A percentile compares a stretch with the other conserved stretches of the same genome.
Evolutionary conservation across 2,113 vertebrate species (phyloP).

Genomic region (Halcyon senegalensis): DNA sequence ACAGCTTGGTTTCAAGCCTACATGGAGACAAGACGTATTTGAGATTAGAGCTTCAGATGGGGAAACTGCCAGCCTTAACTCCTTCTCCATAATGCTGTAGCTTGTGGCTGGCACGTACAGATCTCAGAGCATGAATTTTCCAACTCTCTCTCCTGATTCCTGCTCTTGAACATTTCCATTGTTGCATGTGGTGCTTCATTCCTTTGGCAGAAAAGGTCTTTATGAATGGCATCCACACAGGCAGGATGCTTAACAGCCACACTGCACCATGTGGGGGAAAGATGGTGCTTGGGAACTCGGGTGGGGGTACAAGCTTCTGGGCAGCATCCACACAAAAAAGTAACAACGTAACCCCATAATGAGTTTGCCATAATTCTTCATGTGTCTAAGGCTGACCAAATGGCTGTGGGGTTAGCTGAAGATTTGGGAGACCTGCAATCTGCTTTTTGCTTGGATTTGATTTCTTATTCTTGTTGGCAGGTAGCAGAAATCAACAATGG

Average conservation of each 20-base stretch:
- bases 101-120: background rate
- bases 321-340: background rate
- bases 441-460: background rate
- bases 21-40: background rate
- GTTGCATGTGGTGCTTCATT: background rate
- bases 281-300: background rate
- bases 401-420: background rate
- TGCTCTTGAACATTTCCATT: background rate
- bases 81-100: background rate
- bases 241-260: background rate
- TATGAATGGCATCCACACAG: background rate
- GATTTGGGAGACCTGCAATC: background rate
- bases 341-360: background rate
- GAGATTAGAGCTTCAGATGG: background rate
- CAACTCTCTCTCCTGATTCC: background rate
- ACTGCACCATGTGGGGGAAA: background rate
- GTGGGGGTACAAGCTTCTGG: background rate
- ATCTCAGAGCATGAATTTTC: background rate
- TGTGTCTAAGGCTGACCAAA: background rate
- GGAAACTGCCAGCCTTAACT: background rate
- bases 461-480: background rate
- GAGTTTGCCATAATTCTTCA: background rate
- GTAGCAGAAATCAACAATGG: background rate
- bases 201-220: background rate
- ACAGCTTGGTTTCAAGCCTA: background rate